Base-by-base conservation (phyloP, 2,888 invertebrate species). In the Horisme vitalbata region DNA sequence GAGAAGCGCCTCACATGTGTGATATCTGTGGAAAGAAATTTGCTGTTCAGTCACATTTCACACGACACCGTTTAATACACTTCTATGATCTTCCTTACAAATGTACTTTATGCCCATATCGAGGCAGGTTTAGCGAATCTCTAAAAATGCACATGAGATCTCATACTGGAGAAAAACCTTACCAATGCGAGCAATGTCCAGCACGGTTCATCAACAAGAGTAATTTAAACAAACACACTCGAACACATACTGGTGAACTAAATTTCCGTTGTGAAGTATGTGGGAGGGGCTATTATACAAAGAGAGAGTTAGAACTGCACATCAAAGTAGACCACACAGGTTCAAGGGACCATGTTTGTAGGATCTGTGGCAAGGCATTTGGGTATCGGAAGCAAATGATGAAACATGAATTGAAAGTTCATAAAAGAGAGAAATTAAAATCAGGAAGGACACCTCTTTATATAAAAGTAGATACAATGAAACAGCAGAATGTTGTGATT, bases 11-110 rank as follows among this genome's bases (percentile, higher is more conserved):
- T 1, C 81, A 63, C 26, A 69, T 88, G 45, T 89, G 88, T 66
- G 88, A 89, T 59, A 71, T 87, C 20, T 89, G 88, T 57, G 88
- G 88, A 0, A 88, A 85, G 49, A 71, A 75, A 26, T 86, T 84
- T 52, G 49, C 61, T 26, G 53, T 74, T 2, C 75, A 75, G 27
- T 75, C 74, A 0, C 74, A 73, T 1, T 85, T 88, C 21, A 61
- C 67, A 2, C 66, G 84, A 0, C 89, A 89, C 34, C 57, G 82
- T n/a, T 38, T 76, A 3, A 85, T 78, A 23, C 89, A 89, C 61
- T 85, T 80, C 50, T 75, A 75, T 33, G 65, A 77, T 23, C 61
- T 86, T 4, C 85, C 85, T 5, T 83, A 74, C 35, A 71, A 84
- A 63, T 88, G 88, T 65, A 51, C 72, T 1, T 41, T 79, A 1